These are phyloP conservation scores for Drosophila ambigua DNA, from an alignment of 1,140 invertebrate species.

Conservation along the genomic window DNA sequence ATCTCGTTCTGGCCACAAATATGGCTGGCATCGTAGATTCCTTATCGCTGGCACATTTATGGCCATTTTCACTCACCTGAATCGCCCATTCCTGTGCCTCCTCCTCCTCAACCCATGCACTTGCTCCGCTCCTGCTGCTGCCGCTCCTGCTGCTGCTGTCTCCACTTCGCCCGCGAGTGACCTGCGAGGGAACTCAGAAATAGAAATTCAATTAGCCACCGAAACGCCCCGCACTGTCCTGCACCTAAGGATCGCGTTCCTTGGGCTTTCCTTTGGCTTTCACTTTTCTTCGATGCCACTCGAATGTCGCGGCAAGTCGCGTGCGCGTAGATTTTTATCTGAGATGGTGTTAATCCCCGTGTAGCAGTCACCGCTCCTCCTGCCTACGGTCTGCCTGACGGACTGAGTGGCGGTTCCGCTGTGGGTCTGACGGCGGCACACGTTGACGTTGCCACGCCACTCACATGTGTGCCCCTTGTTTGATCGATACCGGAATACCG, in stretches of 20 bases:
- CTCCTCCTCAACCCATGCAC: slow-evolving; percentile 26
- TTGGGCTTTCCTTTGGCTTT: slow-evolving; percentile 43
- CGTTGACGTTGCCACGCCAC: slow-evolving; percentile 51
- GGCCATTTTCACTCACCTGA: slow-evolving; percentile 59
- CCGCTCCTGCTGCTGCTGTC: slow-evolving; percentile 12
- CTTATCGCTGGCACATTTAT: slow-evolving; percentile 44
- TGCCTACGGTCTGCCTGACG: slow-evolving; percentile 55
- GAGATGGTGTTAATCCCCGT: slow-evolving; percentile 34
- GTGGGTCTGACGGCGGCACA: slow-evolving; percentile 45
- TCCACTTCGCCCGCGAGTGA: slow-evolving; percentile 51
- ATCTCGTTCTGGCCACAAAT: neutral
- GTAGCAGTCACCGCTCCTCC: slow-evolving; percentile 36
- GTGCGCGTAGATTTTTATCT: slow-evolving; percentile 73
- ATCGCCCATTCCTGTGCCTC: slow-evolving; percentile 55
- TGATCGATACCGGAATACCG: slow-evolving; percentile 28
- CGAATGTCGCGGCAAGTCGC: slow-evolving; percentile 46
- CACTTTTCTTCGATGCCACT: slow-evolving; percentile 54
- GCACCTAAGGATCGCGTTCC: slow-evolving; percentile 11
- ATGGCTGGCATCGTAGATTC: neutral
- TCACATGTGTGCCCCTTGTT: slow-evolving; percentile 49
- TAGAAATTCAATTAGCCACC: slow-evolving; percentile 73
- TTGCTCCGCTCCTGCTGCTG: slow-evolving; percentile 11
- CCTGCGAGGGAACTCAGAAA: slow-evolving; percentile 55
- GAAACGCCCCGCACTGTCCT: slow-evolving; percentile 12
- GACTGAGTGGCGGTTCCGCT: slow-evolving; percentile 34